phyloP scores from a whole-genome alignment of 2,888 invertebrate species.

The Parasteatoda lunata region DNA sequence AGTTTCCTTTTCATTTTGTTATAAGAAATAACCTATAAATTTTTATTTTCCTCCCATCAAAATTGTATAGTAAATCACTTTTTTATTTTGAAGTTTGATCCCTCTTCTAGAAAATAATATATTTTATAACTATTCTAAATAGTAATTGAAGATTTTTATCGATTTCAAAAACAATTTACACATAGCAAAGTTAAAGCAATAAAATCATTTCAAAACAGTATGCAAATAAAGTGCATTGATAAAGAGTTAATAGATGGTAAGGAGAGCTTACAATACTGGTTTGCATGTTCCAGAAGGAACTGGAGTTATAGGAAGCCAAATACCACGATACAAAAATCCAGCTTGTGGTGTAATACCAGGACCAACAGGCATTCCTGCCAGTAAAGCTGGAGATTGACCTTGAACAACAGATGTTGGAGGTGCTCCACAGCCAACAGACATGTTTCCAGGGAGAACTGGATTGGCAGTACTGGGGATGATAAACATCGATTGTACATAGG shows the following conservation, averaged over 20 bases:
- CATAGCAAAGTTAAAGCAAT: too few relatives aligned
- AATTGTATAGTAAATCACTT: background rate
- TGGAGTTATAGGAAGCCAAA: constrained; percentile 91
- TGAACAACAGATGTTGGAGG: constrained; percentile 74
- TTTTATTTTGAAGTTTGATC: background rate
- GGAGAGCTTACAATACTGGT: constrained; percentile 87
- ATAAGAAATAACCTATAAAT: background rate
- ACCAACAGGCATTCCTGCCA: constrained; percentile 81
- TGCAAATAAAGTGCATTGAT: background rate
- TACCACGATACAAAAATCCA: constrained; percentile 93
- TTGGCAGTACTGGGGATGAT: constrained; percentile 49
- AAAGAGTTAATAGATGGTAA: background rate
- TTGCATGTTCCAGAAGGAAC: constrained; percentile 89
- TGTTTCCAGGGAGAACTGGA: constrained; percentile 30
- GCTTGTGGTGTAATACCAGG: constrained; percentile 89
- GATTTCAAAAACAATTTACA: background rate
- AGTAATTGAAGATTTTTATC: background rate
- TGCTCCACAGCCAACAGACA: constrained; percentile 40
- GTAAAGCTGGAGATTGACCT: constrained; percentile 80
- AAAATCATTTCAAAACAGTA: too few relatives aligned
- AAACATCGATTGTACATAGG: constrained; percentile 91
- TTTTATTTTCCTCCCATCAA: background rate
- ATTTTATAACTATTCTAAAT: background rate
- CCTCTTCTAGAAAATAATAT: background rate
- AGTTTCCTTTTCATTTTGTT: background rate